Conservation (phyloP, 2,113 vertebrate species). For the Ochotona princeps region DNA sequence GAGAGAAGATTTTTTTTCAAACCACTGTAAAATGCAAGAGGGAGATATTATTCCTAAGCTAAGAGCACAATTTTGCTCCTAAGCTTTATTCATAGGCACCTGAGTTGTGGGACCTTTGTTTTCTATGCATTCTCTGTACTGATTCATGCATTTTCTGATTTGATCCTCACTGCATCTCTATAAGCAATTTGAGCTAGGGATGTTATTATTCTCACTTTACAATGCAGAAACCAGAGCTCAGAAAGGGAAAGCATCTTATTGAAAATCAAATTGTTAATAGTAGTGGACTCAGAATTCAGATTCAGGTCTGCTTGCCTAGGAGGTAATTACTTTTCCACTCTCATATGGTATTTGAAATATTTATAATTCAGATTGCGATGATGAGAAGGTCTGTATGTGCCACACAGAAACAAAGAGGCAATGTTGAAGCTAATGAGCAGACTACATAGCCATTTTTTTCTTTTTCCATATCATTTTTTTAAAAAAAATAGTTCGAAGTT, state of each 20-base stretch:
- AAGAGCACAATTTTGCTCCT: neutral
- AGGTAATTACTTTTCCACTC: neutral
- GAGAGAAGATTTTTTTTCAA: neutral
- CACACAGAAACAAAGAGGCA: neutral
- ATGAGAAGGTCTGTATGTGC: neutral
- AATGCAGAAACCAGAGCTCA: neutral
- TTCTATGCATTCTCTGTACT: neutral
- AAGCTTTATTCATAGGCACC: neutral
- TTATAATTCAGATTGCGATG: neutral
- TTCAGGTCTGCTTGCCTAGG: neutral
- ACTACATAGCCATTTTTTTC: neutral
- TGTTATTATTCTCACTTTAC: neutral
- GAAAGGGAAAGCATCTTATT: neutral
- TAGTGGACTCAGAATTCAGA: neutral
- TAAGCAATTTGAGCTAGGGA: neutral
- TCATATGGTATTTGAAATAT: neutral
- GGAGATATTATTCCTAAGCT: neutral
- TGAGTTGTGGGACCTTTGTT: neutral
- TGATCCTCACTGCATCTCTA: neutral
- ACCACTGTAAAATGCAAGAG: neutral
- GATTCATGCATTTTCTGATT: conserved; percentile 4
- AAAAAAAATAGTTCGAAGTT: neutral
- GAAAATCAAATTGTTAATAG: neutral
- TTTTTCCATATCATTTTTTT: conserved; percentile 14
- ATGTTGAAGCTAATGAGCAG: neutral